phyloP scores from a whole-genome alignment of 2,113 vertebrate species.

The Dromiciops gliroides region DNA sequence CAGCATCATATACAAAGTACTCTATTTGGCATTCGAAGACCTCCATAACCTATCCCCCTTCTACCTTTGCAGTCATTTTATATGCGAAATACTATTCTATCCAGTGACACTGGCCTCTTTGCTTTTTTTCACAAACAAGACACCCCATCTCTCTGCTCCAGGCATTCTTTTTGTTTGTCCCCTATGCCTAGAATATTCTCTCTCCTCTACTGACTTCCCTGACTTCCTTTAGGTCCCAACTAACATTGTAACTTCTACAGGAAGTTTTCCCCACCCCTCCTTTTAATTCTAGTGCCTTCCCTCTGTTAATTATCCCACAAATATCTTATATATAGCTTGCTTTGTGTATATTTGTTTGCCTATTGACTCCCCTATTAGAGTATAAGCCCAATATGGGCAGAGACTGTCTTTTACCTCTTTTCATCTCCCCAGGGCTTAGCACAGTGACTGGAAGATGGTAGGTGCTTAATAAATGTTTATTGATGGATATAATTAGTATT shows the following conservation, averaged over 20 bases:
- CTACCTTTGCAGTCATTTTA: background rate
- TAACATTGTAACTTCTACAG: background rate
- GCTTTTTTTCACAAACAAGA: background rate
- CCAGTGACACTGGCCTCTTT: background rate
- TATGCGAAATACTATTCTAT: background rate
- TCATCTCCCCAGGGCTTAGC: background rate
- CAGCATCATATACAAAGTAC: background rate
- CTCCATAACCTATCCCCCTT: too few species aligned
- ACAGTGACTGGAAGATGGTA: background rate
- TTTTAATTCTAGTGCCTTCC: background rate
- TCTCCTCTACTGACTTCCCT: background rate
- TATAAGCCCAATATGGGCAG: background rate
- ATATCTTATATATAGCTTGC: background rate
- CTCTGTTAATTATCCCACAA: background rate
- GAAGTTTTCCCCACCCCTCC: background rate
- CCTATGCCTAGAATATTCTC: background rate
- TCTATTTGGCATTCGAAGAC: background rate
- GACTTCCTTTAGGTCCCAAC: background rate
- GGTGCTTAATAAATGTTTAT: background rate
- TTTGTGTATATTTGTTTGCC: background rate
- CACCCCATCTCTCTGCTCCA: background rate
- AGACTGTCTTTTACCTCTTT: background rate
- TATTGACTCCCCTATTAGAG: background rate
- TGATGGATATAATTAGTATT: background rate
- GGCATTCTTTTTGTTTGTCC: background rate